Base-by-base conservation (phyloP, 1,140 invertebrate species). In the Octopus sinensis region DNA sequence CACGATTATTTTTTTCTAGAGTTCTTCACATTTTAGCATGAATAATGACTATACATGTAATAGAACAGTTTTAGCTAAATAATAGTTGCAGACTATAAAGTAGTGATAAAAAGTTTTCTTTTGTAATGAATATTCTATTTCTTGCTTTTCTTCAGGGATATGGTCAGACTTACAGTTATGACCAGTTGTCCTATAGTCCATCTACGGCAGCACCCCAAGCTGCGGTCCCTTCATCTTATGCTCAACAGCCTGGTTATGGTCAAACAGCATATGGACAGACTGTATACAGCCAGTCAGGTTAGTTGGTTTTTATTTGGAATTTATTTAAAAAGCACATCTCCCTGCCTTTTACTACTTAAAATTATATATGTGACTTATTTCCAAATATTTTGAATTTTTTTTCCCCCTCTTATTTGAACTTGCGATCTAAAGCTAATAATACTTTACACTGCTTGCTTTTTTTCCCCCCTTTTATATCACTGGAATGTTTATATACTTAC, bases 81-180 rank as follows among this genome's bases (percentile, higher is more conserved):
- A 43, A 43, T 43, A 43, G 30, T 43, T 43, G 30, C 3, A 3
- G 30, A 43, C 30, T 43, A 43, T 43, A 3, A 43, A 43, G 30
- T 43, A 43, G 30, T 43, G 30, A 43, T 43, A 43, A 43, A 43
- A 43, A 43, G 30, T 43, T 43, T 43, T 43, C 30, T 43, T 43
- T 43, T 43, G 30, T 43, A 43, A 43, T 43, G 30, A 43, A 43
- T 43, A 43, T 43, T 43, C 30, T 43, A 43, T 43, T 43, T 62
- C 56, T 76, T 76, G 10, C 43, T 77, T 77, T 17, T 77, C 17
- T 6, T 51, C 52, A 77, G 76, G 76, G 43, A 23, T 77, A 77
- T 77, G 76, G 76, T 77, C 76, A 77, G 52, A 77, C 76, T 43
- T 77, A 77, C 17, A 77, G 76, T 43, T 77, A 77, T 51, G 76